Base-by-base conservation (phyloP, 2,888 invertebrate species). In the Falcaria lacertinaria region DNA sequence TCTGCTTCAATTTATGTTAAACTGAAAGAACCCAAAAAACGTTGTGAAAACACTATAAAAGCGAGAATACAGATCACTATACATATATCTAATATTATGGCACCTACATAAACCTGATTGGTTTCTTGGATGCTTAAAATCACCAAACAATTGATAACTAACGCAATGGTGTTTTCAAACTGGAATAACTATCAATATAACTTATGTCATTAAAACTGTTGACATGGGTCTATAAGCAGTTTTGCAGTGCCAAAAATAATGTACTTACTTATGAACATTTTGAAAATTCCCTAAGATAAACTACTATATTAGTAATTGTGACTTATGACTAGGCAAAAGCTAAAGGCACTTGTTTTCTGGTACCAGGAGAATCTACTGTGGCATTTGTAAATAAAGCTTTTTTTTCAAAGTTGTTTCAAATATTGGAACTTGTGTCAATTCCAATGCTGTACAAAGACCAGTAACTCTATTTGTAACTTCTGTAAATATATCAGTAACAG, bases 41-140 rank as follows among this genome's bases (percentile, higher is more conserved):
- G 94, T 66, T 96, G 96, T 78, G 91, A 92, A 54, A 90, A 91
- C 45, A 96, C 96, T 0, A 91, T 92, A 80, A 93, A 95, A 57
- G 94, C 94, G 0, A 89, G 54, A 85, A 86, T 64, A 74, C 86
- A 63, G 85, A 86, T 52, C 80, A 77, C 54, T 77, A 88, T 60
- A 57, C 69, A 19, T 85, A 61, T 52, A 6, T 22, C n/a, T 40
- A 36, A 34, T 43, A 19, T 19, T 19, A 19, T 19, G 19, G 19
- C 19, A 19, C 19, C 6, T 3, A 4, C 19, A 19, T 19, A 39
- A 38, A 43, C 44, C 41, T 44, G 48, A 41, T 44, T 32, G 38
- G 33, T 41, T 36, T 43, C n/a, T n/a, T 48, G 15, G n/a, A 38
- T 15, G 15, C n/a, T n/a, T n/a, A n/a, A n/a, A n/a, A n/a, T n/a